phyloP scores from a whole-genome alignment of 2,888 invertebrate species.

The Andricus quercusramuli region DNA sequence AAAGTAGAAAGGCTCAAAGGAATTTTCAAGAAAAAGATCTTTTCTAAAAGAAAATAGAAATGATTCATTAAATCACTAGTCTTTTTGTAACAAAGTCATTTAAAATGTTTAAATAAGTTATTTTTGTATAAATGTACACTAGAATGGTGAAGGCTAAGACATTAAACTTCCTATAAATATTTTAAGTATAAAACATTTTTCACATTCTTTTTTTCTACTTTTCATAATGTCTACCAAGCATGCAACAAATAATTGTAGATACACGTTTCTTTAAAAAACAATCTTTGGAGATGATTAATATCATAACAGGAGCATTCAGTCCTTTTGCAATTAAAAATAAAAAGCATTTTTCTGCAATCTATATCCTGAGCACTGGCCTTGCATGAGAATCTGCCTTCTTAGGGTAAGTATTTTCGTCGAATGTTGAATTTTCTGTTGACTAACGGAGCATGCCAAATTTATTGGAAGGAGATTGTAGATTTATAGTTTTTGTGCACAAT shows the following conservation, averaged over 20 bases:
- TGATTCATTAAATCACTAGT: not conserved
- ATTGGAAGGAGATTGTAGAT: not conserved
- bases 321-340: not conserved
- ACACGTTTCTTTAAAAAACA: slow-evolving; percentile 12
- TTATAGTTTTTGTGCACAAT: not conserved
- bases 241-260: slow-evolving; percentile 17
- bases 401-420: slow-evolving; percentile 47
- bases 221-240: slow-evolving; percentile 4
- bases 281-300: not conserved
- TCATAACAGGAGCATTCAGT: slow-evolving; percentile 7
- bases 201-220: not conserved
- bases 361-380: slow-evolving; percentile 36
- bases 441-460: slow-evolving; percentile 3
- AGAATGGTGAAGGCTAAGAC: not conserved
- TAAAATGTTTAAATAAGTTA: not conserved
- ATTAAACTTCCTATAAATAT: slow-evolving; percentile 3
- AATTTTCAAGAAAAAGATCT: not conserved
- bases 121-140: not conserved
- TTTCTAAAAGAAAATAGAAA: not conserved
- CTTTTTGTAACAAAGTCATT: not conserved
- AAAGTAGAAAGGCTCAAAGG: not conserved
- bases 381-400: slow-evolving; percentile 39
- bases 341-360: slow-evolving; percentile 12
- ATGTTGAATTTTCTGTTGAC: slow-evolving; percentile 40
- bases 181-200: not conserved